Evolutionary conservation across 2,888 invertebrate species (phyloP), one percentile per base, ranked within the genome.

Genomic region (Hirudinaria manillensis): DNA sequence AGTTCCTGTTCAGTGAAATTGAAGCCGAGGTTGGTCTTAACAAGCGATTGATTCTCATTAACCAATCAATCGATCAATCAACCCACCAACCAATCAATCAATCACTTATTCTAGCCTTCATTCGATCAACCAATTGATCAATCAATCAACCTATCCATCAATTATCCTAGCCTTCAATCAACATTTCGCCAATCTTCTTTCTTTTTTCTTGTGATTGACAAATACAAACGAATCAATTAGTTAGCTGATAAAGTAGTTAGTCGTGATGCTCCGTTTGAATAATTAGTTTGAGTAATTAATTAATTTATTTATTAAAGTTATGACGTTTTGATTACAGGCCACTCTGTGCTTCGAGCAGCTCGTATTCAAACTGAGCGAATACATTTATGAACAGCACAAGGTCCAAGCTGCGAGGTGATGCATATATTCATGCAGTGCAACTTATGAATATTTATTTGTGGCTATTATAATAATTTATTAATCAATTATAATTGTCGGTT

Each of bases 261-360:
- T 16, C 10, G 24, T 65, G 13, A 65, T 65, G 27, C 13, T 16
- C 13, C 13, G 19, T 24, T 24, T 16, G 19, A 65, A 65, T 16
- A 16, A 24, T 16, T 65, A 21, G 27, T 65, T 65, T 19, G 13
- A 13, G 27, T 65, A 65, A 53, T 53, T 53, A 53, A 53, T 56
- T 24, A 56, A 24, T 24, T 6, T 56, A 56, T 24, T 56, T 56
- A 61, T 61, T 61, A 6, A 61, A 1, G 29, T 61, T 45, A 45
- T 7, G 16, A 6, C 16, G 10, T 16, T 45, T 45, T 10, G 45
- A 10, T 45, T 61, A 6, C 72, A 82, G 84, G 96, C 97, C 0
- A 97, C 98, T 86, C 87, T 98, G 72, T 97, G 97, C 85, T 98
- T 98, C 87, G 97, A 98, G 87, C 97, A 98, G 87, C 96, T 98